Conservation (phyloP, 2,113 vertebrate genomes). For the Chionis minor region DNA sequence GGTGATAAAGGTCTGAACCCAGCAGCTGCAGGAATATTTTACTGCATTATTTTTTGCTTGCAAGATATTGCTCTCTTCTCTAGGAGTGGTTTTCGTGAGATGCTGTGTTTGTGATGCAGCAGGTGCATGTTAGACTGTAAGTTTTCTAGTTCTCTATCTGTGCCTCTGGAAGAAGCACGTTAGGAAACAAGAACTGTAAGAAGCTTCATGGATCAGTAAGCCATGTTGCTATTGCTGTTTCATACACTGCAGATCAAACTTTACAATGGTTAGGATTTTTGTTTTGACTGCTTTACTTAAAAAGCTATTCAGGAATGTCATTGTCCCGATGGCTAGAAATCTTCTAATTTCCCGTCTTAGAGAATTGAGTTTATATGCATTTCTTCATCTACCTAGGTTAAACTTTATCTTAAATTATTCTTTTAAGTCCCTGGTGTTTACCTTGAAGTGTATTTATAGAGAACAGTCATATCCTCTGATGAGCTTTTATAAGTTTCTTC, state of each 20-base stretch:
- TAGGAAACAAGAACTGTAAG: background rate
- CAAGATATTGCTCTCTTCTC: background rate
- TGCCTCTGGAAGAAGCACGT: background rate
- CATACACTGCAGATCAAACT: background rate
- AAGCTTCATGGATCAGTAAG: background rate
- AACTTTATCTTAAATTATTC: background rate
- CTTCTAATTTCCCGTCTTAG: background rate
- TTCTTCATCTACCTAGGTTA: background rate
- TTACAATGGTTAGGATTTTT: background rate
- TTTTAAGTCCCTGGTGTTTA: background rate
- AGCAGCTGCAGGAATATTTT: background rate
- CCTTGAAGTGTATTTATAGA: background rate
- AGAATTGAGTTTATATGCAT: background rate
- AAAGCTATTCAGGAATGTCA: background rate
- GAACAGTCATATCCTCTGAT: background rate
- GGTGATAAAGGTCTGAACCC: background rate
- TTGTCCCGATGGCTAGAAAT: background rate
- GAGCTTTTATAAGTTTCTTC: background rate
- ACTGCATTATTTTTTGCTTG: background rate
- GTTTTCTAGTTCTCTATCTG: background rate
- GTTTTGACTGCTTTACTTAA: background rate
- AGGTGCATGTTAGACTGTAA: background rate
- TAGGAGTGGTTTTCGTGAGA: background rate
- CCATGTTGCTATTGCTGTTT: background rate
- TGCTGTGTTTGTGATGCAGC: background rate